These are phyloP conservation scores for Pangasius djambal DNA, from an alignment of 2,797 vertebrate species.

Conservation along the genomic window DNA sequence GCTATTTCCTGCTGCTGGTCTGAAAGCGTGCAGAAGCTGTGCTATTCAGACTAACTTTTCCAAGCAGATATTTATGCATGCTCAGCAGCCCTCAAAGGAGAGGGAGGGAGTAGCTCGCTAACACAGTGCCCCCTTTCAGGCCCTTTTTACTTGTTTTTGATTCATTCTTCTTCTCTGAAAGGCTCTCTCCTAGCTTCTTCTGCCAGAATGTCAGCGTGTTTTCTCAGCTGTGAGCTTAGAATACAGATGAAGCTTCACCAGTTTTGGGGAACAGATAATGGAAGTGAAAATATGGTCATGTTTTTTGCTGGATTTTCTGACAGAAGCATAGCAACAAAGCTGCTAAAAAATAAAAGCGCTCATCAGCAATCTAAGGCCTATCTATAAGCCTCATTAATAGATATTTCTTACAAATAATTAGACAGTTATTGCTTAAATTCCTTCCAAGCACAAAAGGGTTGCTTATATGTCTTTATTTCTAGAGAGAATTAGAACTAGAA, in stretches of 20 bases:
- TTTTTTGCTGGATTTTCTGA: not conserved
- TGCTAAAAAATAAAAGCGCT: not conserved
- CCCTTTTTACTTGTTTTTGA: conserved; percentile 40
- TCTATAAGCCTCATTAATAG: not conserved
- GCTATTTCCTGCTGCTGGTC: conserved; percentile 1
- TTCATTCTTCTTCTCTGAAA: conserved; percentile 36
- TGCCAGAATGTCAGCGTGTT: conserved; percentile 72
- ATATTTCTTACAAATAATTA: too few species aligned
- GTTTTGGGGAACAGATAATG: not conserved
- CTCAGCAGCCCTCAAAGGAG: conserved; percentile 61
- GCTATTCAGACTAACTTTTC: conserved; percentile 13
- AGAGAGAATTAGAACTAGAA: not conserved
- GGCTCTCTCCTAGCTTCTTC: conserved; percentile 55
- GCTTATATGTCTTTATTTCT: not conserved
- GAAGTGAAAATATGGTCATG: not conserved
- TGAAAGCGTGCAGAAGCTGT: conserved; percentile 18
- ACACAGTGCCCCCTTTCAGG: conserved; percentile 74
- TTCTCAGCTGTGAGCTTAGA: conserved; percentile 76
- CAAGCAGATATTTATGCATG: conserved; percentile 54
- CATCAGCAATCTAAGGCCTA: not conserved
- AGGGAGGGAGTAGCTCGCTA: conserved; percentile 24
- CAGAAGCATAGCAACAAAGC: not conserved
- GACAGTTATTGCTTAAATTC: not conserved
- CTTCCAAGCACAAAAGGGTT: not conserved
- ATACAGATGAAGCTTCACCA: conserved; percentile 63